Evolutionary conservation across 2,113 vertebrate genomes (phyloP), one percentile per base, ranked within the genome.

Genomic region (Formicarius rufipectus): DNA sequence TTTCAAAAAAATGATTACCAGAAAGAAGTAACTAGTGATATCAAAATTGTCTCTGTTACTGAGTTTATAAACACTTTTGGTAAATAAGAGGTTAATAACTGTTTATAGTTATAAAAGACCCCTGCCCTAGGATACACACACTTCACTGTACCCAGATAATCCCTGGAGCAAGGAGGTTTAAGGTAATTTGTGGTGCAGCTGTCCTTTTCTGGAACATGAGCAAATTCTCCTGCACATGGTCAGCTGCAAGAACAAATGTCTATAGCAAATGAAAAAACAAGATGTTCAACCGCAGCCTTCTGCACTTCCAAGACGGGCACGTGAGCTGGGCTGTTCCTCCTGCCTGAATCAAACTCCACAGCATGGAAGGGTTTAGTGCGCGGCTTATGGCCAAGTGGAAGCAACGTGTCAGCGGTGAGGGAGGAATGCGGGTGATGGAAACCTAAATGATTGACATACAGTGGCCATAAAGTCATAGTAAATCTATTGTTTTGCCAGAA

Each of bases 161-260:
- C 98, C 98, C 97, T 97, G 97, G 93, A 98, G 98, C 98, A 98
- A 98, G 96, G 97, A 96, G 98, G 98, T 98, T 98, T 98, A 98
- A 98, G 98, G 98, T 98, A 98, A 98, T 98, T 98, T 98, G 98
- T 96, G 96, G 96, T 90, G 98, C 99, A 99, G 99, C 99, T 99
- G 99, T 99, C 98, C 94, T 92, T 97, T 98, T 97, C 97, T 98
- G 98, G 98, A 99, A 99, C 98, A 98, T 98, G 98, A 95, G 97
- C 97, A 98, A 98, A 98, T 98, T 98, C 97, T 98, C 98, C 97
- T 96, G 98, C 98, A 98, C 97, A 98, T 98, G 98, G 98, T 98
- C 98, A 99, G 98, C 98, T 98, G 98, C 98, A 98, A 91, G 98
- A 98, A 98, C 99, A 99, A 99, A 99, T 98, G 98, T 98, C 97